Conservation (phyloP, 2,113 vertebrate genomes). For the Coregonus clupeaformis region DNA sequence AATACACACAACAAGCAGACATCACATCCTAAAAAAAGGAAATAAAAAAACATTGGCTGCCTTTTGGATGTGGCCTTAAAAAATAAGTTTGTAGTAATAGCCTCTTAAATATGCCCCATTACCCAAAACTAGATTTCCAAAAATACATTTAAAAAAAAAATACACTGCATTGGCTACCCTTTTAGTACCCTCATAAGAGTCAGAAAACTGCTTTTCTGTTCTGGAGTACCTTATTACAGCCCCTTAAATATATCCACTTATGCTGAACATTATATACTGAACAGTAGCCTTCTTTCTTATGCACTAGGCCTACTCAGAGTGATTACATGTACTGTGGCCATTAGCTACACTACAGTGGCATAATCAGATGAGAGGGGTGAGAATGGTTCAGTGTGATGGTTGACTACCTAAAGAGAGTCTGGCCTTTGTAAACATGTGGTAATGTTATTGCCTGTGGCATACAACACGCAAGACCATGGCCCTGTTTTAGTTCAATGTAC, state of each 20-base stretch:
- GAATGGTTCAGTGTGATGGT: conserved; percentile 21
- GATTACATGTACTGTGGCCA: conserved; percentile 20
- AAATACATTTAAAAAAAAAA: too few relatives aligned
- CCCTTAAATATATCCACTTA: too few relatives aligned
- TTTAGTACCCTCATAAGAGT: too few relatives aligned
- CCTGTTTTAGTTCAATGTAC: too few relatives aligned
- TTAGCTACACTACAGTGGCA: conserved; percentile 15
- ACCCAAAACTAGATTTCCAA: too few relatives aligned
- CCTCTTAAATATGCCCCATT: neutral
- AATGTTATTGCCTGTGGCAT: conserved; percentile 32
- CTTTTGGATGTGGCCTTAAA: neutral
- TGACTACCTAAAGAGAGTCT: neutral
- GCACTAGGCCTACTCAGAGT: too few relatives aligned
- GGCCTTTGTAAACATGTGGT: conserved; percentile 57
- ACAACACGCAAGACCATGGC: neutral
- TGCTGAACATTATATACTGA: conserved; percentile 2
- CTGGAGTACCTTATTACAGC: too few relatives aligned
- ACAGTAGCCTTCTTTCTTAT: conserved; percentile 26
- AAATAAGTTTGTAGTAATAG: too few relatives aligned
- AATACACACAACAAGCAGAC: neutral
- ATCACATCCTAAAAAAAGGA: neutral
- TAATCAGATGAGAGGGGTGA: neutral
- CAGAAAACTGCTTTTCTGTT: too few relatives aligned
- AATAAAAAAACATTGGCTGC: neutral
- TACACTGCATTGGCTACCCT: too few relatives aligned